Percentiles rank a stretch among this genome's conserved stretches.
These are phyloP conservation scores for Nasua narica DNA, from an alignment of 2,797 vertebrate species.

Conservation along the genomic window DNA sequence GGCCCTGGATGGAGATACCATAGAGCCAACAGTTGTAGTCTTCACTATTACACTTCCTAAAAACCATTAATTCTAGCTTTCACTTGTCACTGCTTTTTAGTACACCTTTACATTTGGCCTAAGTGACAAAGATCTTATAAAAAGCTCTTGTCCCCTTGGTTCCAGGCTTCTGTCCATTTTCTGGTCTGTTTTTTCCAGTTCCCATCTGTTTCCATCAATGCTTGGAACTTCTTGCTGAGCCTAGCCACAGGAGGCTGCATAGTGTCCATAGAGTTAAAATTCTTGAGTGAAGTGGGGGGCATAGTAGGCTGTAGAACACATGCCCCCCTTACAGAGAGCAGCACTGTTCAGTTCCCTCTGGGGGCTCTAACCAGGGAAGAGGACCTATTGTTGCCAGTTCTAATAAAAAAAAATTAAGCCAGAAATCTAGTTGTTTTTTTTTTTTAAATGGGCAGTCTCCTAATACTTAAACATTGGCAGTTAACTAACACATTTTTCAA, in stretches of 20 bases:
- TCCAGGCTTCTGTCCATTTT: background rate
- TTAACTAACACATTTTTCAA: slow-evolving; percentile 22
- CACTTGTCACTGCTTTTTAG: background rate
- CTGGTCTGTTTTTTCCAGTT: background rate
- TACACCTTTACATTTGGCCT: background rate
- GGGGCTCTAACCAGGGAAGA: background rate
- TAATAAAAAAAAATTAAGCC: slow-evolving; percentile 23
- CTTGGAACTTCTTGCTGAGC: background rate
- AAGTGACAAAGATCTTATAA: background rate
- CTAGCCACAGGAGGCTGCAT: accelerated
- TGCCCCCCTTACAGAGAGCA: background rate
- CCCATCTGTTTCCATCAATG: background rate
- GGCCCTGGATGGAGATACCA: background rate
- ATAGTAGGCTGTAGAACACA: background rate
- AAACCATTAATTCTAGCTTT: background rate
- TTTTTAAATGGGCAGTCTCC: background rate
- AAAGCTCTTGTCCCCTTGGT: background rate
- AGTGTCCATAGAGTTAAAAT: background rate
- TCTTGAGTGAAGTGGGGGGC: too few species aligned
- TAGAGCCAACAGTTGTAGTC: background rate
- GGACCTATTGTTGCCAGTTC: background rate
- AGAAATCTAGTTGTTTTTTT: slow-evolving; percentile 14
- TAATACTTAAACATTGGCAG: background rate
- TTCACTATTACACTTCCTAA: background rate
- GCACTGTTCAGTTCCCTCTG: background rate